Evolutionary conservation across 1,140 invertebrate genomes (phyloP), one percentile per base, ranked within the genome.

Genomic region (Nilaparvata lugens): DNA sequence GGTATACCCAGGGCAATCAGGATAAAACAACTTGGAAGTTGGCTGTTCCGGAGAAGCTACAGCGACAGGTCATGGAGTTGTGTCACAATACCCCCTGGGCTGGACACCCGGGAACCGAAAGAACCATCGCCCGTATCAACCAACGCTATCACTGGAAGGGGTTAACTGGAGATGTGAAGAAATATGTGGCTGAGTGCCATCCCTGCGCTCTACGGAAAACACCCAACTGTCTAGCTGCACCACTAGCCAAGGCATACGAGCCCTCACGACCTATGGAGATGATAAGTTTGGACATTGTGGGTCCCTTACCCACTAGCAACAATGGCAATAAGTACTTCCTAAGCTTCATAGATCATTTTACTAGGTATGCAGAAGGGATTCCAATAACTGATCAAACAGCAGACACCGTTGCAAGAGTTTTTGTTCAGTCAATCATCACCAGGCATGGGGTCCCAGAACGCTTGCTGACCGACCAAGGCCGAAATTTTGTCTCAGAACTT

Each of bases 281-380:
- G n/a, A 13, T 53, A 2, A 25, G 19, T 4, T 11, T 23, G 14
- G 52, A 64, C 28, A 60, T 66, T 24, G 48, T 69, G 11, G 69
- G 68, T 28, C 68, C 69, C 28, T 48, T 70, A 0, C 66, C 67
- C 4, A 25, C 16, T 31, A 63, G 64, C 16, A 18, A 38, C 9
- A 9, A 9, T 9, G 62, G 63, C 0, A 73, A 70, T 40, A 57
- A 56, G 25, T 67, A 67, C 31, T 65, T 72, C 7, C 48, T 73
- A 2, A 68, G 70, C 0, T 52, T 70, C 7, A 60, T 64, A 0
- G 66, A 68, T 42, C 61, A 65, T 35, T 70, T 68, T 13, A 71
- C 71, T 2, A 66, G 67, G 54, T 73, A 63, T 59, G 38, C 24
- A 4, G 64, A 69, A 56, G 65, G 64, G 9, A 67, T 60, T 18